A percentile compares a stretch with the other conserved stretches of the same genome.
These are phyloP conservation scores for Orchestia grillus DNA, from an alignment of 1,140 invertebrate species.

Conservation along the genomic window DNA sequence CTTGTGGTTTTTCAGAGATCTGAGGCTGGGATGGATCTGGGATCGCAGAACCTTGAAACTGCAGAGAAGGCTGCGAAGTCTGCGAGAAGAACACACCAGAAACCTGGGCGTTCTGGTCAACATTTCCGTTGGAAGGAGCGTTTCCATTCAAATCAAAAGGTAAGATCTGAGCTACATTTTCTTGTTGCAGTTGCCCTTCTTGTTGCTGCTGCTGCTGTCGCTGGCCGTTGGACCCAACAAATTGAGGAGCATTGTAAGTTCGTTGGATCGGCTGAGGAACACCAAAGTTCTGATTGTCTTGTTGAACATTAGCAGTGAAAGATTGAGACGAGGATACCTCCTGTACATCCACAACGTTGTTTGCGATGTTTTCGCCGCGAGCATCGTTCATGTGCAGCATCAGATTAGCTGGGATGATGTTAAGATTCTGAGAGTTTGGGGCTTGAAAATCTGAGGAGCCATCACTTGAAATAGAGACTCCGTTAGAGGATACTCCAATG, in stretches of 20 bases:
- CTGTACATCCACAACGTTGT: background rate
- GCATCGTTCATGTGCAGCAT: conserved; percentile 44
- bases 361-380: background rate
- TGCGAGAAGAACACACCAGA: conserved; percentile 3
- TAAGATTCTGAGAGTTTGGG: background rate
- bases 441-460: background rate
- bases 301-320: background rate
- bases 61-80: background rate
- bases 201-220: background rate
- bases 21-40: background rate
- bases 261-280: background rate
- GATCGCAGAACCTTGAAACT: background rate
- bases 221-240: background rate
- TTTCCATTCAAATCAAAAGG: background rate
- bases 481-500: conserved; percentile 3
- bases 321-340: background rate
- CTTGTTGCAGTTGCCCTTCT: background rate
- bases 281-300: background rate
- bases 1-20: conserved; percentile 4
- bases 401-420: conserved; percentile 15
- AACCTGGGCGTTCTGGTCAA: background rate
- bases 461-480: background rate
- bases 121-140: background rate
- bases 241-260: background rate
- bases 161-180: conserved; percentile 14